These are phyloP conservation scores for Cecidostiba fungosa DNA, from an alignment of 2,888 invertebrate genomes.

Conservation along the genomic window DNA sequence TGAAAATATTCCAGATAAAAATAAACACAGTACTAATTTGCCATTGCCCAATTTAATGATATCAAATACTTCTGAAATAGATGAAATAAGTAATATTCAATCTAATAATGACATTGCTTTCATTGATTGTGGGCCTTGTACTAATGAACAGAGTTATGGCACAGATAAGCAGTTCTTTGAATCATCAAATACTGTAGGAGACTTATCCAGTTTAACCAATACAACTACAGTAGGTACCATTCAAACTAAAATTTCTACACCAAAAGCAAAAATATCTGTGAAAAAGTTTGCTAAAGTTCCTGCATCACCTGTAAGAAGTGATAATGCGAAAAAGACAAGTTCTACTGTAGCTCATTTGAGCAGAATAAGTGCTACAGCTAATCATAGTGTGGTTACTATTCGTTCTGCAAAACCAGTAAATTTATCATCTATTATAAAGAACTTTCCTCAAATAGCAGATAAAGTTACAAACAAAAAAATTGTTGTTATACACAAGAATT, in stretches of 20 bases:
- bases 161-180: neutral
- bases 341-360: neutral
- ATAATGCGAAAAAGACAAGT: neutral
- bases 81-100: neutral
- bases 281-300: slow-evolving; percentile 68
- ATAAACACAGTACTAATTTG: neutral
- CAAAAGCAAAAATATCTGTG: slow-evolving; percentile 66
- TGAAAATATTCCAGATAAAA: slow-evolving; percentile 3
- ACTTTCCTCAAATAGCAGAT: slow-evolving; percentile 31
- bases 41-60: neutral
- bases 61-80: neutral
- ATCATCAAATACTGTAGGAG: neutral
- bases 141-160: neutral
- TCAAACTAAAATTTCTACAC: neutral
- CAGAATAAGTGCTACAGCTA: neutral
- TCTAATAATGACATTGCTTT: slow-evolving; percentile 21
- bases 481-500: slow-evolving; percentile 35
- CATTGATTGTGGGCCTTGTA: slow-evolving; percentile 29
- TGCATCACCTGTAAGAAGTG: neutral
- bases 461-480: slow-evolving; percentile 50
- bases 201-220: neutral
- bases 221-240: neutral
- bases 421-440: slow-evolving; percentile 46
- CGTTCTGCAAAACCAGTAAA: slow-evolving; percentile 36
- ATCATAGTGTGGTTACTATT: slow-evolving; percentile 27